These are phyloP conservation scores for Chalcosyrphus nemorum DNA, from an alignment of 2,888 invertebrate genomes.

Conservation along the genomic window DNA sequence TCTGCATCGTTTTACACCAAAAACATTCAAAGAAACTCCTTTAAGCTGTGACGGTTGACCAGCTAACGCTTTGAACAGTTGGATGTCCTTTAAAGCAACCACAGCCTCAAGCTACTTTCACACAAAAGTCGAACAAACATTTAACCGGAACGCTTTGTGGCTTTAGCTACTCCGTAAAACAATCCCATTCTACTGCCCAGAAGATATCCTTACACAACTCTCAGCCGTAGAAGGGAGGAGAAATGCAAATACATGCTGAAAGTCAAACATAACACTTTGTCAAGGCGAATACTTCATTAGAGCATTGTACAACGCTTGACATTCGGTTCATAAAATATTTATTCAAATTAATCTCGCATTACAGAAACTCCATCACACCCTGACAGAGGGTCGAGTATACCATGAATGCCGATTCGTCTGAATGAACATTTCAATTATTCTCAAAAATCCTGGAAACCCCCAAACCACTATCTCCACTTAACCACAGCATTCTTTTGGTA, in stretches of 20 bases:
- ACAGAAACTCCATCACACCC: not conserved
- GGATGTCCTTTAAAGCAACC: not conserved
- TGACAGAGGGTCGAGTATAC: not conserved
- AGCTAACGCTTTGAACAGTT: not conserved
- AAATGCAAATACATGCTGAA: slow-evolving; percentile 1
- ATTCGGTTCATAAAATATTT: slow-evolving; percentile 21
- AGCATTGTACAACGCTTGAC: not conserved
- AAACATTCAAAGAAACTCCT: not conserved
- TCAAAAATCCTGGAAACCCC: slow-evolving; percentile 16
- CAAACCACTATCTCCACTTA: not conserved
- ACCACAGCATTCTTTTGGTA: not conserved
- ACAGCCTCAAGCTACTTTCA: not conserved
- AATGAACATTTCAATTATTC: slow-evolving; percentile 45
- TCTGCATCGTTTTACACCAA: not conserved
- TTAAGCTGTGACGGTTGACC: not conserved
- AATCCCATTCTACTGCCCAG: not conserved
- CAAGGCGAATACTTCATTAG: slow-evolving; percentile 8
- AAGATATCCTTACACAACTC: not conserved
- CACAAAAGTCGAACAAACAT: not conserved
- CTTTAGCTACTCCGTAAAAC: not conserved
- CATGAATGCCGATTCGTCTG: slow-evolving; percentile 10
- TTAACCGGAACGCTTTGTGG: slow-evolving; percentile 1
- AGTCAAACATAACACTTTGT: not conserved
- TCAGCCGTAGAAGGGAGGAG: not conserved
- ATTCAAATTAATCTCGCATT: slow-evolving; percentile 38